Base-by-base conservation (phyloP, 2,888 invertebrate species). In the Neoaliturus tenellus region DNA sequence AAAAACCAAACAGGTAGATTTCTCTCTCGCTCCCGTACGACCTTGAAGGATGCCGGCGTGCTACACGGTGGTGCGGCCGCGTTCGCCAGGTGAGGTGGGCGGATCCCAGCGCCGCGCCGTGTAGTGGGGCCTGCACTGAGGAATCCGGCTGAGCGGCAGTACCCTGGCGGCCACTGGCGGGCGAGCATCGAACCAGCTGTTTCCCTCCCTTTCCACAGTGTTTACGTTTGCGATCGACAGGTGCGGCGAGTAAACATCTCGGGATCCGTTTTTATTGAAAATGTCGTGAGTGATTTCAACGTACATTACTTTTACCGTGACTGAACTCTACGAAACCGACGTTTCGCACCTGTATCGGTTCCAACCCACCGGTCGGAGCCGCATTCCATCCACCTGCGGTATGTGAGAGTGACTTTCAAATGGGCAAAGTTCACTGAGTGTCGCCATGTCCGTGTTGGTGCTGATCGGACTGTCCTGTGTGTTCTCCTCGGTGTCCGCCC, bases 1-100 rank as follows among this genome's bases (percentile, higher is more conserved):
- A 83, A 83, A 58, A 80, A 44, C 85, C 48, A 82, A 82, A 82
- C 82, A 82, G 82, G 82, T 82, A 82, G 82, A 82, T 82, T 82
- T 82, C 82, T 82, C 82, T 81, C 67, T 81, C 71, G 71, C 71
- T 25, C 71, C 82, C 69, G 62, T 69, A 31, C 82, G 82, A 39
- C 82, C 82, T 82, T 82, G 82, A 82, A 44, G 71, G 81, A 35
- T 48, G 48, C 39, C 44, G 20, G 23, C 44, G 20, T 28, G n/a
- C 48, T 69, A 69, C 81, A 69, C 81, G 81, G n/a, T 69, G 78
- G 10, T 31, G 78, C n/a, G 33, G 3, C 8, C 35, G 73, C 25
- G 10, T 20, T 14, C 25, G 33, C 23, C 14, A 35, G 20, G 17
- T n/a, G 17, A 73, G 73, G 48, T 28, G 28, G 31, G 81, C 69